Evolutionary conservation across 2,113 vertebrate species (phyloP).

Genomic region (Pluvialis apricaria): DNA sequence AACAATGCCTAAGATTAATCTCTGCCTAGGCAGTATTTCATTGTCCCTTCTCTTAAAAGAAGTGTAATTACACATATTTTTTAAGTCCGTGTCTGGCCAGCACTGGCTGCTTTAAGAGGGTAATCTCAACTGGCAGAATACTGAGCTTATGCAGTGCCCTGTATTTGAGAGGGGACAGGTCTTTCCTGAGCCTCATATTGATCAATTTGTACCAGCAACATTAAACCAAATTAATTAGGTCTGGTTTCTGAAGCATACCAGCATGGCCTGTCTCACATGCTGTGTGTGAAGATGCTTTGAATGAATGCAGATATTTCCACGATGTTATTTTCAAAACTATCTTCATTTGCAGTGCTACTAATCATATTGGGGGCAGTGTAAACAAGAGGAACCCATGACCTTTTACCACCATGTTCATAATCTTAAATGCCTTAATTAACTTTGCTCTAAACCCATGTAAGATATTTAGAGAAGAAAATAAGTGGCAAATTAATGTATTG

Average conservation of each 20-base stretch:
- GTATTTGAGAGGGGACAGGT: background rate
- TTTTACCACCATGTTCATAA: background rate
- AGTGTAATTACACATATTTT: background rate
- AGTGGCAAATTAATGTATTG: background rate
- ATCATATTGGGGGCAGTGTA: background rate
- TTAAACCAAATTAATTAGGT: background rate
- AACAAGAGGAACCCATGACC: background rate
- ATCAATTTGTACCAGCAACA: background rate
- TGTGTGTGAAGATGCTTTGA: background rate
- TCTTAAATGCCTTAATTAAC: background rate
- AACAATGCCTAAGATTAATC: background rate
- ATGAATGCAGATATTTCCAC: background rate
- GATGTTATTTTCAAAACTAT: background rate
- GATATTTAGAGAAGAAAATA: background rate
- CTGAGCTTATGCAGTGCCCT: background rate
- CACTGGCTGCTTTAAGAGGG: background rate
- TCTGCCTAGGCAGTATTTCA: background rate
- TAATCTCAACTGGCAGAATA: fast-evolving
- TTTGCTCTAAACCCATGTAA: background rate
- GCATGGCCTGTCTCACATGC: background rate
- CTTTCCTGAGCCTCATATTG: background rate
- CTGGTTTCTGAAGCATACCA: background rate
- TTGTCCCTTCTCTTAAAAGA: background rate
- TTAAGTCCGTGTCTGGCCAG: background rate
- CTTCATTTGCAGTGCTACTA: background rate